Conservation (phyloP, 1,140 invertebrate genomes). For the Hylaeus volcanicus region DNA sequence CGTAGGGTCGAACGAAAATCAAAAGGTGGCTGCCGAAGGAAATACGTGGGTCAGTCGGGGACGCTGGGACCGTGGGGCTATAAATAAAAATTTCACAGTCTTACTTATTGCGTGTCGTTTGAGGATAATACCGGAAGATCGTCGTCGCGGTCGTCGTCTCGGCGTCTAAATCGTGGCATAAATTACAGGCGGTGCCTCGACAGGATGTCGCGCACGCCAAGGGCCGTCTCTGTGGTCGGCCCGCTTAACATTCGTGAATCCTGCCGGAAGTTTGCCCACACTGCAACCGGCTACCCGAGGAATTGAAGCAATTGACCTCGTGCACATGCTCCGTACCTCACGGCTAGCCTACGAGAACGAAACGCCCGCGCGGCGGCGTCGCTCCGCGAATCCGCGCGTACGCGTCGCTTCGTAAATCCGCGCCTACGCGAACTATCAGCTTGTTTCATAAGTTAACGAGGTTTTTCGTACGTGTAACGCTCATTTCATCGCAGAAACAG, state of each 20-base stretch:
- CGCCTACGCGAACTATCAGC: slow-evolving; percentile 33
- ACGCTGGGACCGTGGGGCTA: not conserved
- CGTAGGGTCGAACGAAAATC: no score
- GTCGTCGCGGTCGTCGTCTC: slow-evolving; percentile 44
- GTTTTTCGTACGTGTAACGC: not conserved
- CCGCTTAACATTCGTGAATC: slow-evolving; percentile 66
- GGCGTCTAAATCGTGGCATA: slow-evolving; percentile 54
- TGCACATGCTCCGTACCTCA: slow-evolving; percentile 32
- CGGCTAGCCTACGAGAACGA: slow-evolving; percentile 28
- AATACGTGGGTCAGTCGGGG: not conserved
- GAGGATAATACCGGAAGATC: slow-evolving; percentile 48
- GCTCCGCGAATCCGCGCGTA: not conserved
- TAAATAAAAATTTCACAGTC: slow-evolving; percentile 13
- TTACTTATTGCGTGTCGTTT: not conserved
- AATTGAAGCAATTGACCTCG: slow-evolving; percentile 67
- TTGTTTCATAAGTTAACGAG: not conserved
- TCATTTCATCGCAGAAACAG: not conserved
- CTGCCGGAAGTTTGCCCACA: slow-evolving; percentile 76
- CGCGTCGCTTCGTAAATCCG: slow-evolving; percentile 30
- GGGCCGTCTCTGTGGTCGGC: slow-evolving; percentile 31
- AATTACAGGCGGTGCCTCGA: slow-evolving; percentile 52
- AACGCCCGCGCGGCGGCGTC: slow-evolving; percentile 21
- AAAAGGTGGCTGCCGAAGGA: not conserved
- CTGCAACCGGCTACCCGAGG: slow-evolving; percentile 52
- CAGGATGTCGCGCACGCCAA: slow-evolving; percentile 56